Conservation (phyloP, 2,888 invertebrate species). For the Petrophora chlorosata region DNA sequence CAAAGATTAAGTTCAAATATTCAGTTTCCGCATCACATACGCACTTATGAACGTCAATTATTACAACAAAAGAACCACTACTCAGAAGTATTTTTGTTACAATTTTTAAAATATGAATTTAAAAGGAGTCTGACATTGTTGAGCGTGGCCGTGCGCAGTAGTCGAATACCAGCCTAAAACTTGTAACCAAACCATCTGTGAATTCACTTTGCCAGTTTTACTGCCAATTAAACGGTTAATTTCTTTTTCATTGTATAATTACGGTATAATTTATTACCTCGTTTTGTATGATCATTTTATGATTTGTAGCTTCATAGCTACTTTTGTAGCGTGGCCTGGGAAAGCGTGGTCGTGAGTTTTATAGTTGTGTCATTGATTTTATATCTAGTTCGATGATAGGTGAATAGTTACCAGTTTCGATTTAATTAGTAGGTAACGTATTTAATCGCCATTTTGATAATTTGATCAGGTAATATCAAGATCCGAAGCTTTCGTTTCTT, state of each 20-base stretch:
- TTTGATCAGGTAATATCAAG: too few relatives aligned
- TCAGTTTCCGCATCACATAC: too few relatives aligned
- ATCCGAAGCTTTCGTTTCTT: too few relatives aligned
- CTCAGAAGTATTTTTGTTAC: background rate
- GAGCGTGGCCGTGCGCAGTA: background rate
- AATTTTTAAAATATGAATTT: background rate
- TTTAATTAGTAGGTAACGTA: too few relatives aligned
- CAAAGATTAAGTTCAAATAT: too few relatives aligned
- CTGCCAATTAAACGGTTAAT: conserved; percentile 13
- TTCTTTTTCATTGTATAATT: conserved; percentile 15
- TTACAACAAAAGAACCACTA: too few relatives aligned
- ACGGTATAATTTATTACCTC: conserved; percentile 11
- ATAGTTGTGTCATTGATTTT: background rate
- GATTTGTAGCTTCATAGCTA: conserved; percentile 7
- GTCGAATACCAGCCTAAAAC: background rate
- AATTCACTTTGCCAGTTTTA: conserved; percentile 9
- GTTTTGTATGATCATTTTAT: conserved; percentile 8
- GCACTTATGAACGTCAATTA: too few relatives aligned
- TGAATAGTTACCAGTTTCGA: too few relatives aligned
- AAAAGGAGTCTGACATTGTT: too few relatives aligned
- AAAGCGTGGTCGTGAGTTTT: conserved; percentile 2
- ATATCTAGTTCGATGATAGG: background rate
- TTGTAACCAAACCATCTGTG: background rate
- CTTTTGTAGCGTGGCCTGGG: background rate
- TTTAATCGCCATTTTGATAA: too few relatives aligned